Conservation (phyloP, 2,113 vertebrate genomes). For the Chlamydotis undulata region DNA sequence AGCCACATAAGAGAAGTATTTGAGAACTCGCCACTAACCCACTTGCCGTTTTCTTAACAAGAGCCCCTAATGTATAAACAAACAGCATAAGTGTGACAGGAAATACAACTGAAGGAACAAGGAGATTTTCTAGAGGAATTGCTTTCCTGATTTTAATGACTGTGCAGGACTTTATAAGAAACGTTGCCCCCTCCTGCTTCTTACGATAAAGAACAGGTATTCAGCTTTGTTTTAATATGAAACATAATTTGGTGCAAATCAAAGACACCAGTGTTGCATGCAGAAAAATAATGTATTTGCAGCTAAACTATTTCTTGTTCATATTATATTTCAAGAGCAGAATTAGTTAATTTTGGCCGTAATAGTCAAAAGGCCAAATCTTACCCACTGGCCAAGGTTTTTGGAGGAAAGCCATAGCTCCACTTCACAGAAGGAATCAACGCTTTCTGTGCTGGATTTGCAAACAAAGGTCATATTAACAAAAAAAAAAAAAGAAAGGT, state of each 20-base stretch:
- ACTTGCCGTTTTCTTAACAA: constrained; percentile 63
- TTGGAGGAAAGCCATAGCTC: not conserved
- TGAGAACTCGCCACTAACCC: constrained; percentile 61
- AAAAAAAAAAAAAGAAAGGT: not conserved
- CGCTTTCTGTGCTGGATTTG: not conserved
- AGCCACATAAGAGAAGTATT: constrained; percentile 66
- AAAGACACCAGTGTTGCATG: not conserved
- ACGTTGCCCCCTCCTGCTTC: not conserved
- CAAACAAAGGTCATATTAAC: not conserved
- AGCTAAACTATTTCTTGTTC: not conserved
- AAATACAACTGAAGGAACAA: constrained; percentile 59
- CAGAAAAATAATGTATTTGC: not conserved
- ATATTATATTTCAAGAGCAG: not conserved
- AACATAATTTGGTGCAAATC: constrained; percentile 17
- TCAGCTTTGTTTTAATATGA: not conserved
- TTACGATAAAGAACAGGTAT: constrained; percentile 30
- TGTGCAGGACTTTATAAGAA: not conserved
- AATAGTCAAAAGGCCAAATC: not conserved
- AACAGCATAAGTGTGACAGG: constrained; percentile 55
- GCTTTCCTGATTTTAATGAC: constrained; percentile 29
- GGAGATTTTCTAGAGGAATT: constrained; percentile 31
- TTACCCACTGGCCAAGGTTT: not conserved
- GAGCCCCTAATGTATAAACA: constrained; percentile 59
- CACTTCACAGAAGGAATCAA: not conserved
- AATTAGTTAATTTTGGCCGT: not conserved